Evolutionary conservation across 2,888 invertebrate genomes (phyloP).

Genomic region (Hermodice carunculata): DNA sequence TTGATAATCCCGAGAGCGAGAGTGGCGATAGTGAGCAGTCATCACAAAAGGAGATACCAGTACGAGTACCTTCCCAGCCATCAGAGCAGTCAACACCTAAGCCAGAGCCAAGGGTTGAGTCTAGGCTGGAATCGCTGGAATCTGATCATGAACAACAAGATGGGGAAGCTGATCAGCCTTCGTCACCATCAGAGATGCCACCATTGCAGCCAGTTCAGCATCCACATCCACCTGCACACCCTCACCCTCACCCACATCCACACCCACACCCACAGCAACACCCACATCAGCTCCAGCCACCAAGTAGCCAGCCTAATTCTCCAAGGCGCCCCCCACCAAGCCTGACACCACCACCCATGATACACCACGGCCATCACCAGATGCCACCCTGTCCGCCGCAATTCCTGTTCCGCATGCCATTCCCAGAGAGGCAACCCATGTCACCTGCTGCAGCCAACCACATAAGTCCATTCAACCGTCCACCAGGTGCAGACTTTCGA

Average conservation of each 20-base stretch:
- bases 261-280: slow-evolving; percentile 1
- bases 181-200: not conserved
- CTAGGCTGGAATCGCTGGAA: too few species aligned
- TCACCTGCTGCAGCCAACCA: slow-evolving; percentile 53
- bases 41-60: too few species aligned
- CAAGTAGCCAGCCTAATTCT: too few species aligned
- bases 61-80: too few species aligned
- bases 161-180: too few species aligned
- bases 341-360: slow-evolving; percentile 15
- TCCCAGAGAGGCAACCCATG: slow-evolving; percentile 54
- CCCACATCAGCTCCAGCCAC: too few species aligned
- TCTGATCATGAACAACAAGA: too few species aligned
- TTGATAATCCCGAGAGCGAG: slow-evolving; percentile 75
- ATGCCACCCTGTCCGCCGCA: slow-evolving; percentile 11
- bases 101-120: too few species aligned
- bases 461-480: slow-evolving; percentile 79
- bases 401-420: slow-evolving; percentile 27
- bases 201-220: not conserved
- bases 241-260: not conserved
- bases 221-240: not conserved
- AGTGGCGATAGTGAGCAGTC: too few species aligned
- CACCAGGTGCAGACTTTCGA: slow-evolving; percentile 76
- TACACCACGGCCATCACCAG: not conserved
- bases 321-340: too few species aligned
- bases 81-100: too few species aligned